Percentiles rank a stretch among this genome's conserved stretches.
Conservation (phyloP, 2,888 invertebrate species). For the Gisinianus flammeolus region DNA sequence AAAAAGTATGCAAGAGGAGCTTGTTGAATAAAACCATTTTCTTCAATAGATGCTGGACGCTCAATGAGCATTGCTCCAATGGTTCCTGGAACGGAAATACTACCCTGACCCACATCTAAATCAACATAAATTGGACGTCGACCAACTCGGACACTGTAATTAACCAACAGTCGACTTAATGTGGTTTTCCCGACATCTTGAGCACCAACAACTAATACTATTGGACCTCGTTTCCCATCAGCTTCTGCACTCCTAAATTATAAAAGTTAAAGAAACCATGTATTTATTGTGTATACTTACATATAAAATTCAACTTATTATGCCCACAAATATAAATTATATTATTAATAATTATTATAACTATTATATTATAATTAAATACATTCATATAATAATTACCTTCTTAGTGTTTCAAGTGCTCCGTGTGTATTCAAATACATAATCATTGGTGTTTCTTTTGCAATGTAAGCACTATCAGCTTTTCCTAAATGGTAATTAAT, state of each 20-base stretch:
- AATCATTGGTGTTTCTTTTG: slow-evolving; percentile 96
- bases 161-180: slow-evolving; percentile 82
- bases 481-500: slow-evolving; percentile 62
- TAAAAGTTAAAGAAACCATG: not conserved
- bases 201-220: slow-evolving; percentile 90
- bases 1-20: slow-evolving; percentile 93
- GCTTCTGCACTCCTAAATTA: slow-evolving; percentile 61
- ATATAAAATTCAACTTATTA: too few species aligned
- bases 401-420: slow-evolving; percentile 86
- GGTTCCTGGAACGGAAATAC: slow-evolving; percentile 89
- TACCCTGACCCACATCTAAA: slow-evolving; percentile 93
- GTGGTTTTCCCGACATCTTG: slow-evolving; percentile 97
- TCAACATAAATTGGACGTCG: slow-evolving; percentile 91
- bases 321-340: too few species aligned
- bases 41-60: slow-evolving; percentile 90
- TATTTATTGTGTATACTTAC: not conserved
- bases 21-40: slow-evolving; percentile 86
- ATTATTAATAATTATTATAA: too few species aligned
- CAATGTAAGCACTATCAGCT: slow-evolving; percentile 91
- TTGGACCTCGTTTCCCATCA: slow-evolving; percentile 71
- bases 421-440: slow-evolving; percentile 96
- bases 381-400: slow-evolving; percentile 32
- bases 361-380: too few species aligned
- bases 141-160: slow-evolving; percentile 92
- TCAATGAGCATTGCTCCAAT: slow-evolving; percentile 89